phyloP scores from a whole-genome alignment of 2,113 vertebrate genomes.

The Perca fluviatilis region DNA sequence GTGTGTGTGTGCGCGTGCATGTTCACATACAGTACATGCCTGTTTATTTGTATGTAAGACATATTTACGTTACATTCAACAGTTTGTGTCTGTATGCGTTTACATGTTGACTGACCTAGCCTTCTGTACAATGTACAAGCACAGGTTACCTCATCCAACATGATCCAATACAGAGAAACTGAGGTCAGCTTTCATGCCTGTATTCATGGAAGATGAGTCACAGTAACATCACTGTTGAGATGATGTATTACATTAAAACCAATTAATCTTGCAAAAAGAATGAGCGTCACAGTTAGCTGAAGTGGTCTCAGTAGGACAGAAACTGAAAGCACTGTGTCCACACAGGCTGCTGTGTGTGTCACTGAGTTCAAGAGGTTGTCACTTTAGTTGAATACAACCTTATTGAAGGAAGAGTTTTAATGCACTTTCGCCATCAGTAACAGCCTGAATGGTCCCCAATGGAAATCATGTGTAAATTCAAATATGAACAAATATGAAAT shows the following conservation, averaged over 20 bases:
- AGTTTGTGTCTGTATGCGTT: background rate
- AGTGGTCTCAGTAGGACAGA: constrained; percentile 45
- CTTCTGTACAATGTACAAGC: constrained; percentile 51
- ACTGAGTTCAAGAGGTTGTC: constrained; percentile 16
- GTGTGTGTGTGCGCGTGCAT: background rate
- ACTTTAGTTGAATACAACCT: constrained; percentile 32
- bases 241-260: constrained; percentile 46
- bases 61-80: background rate
- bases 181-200: constrained; percentile 55
- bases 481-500: no score
- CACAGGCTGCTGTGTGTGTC: constrained; percentile 34
- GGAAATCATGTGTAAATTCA: background rate
- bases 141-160: constrained; percentile 66
- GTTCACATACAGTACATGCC: background rate
- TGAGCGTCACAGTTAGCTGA: constrained; percentile 47
- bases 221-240: constrained; percentile 44
- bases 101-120: constrained; percentile 36
- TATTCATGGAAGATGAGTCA: constrained; percentile 65
- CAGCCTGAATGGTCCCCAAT: background rate
- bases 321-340: constrained; percentile 29
- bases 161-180: constrained; percentile 48
- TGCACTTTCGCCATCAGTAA: background rate
- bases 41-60: constrained; percentile 4
- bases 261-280: constrained; percentile 43
- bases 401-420: background rate